Conservation (phyloP, 2,888 invertebrate genomes). For the Clivina fossor region DNA sequence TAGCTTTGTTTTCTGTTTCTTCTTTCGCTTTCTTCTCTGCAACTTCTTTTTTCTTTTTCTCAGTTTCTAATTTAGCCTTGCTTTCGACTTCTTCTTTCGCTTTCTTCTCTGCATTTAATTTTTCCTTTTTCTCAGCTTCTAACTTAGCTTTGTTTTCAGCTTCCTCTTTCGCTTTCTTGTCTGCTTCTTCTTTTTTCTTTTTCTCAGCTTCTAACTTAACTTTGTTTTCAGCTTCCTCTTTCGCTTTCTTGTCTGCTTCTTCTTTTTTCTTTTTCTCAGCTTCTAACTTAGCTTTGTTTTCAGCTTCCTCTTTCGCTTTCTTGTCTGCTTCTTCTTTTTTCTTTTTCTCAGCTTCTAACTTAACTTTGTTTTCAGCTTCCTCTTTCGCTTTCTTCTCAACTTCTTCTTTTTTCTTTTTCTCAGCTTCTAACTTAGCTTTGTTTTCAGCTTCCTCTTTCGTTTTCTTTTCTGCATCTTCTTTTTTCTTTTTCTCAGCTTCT, state of each 20-base stretch:
- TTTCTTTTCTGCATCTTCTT: constrained; percentile 32
- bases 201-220: constrained; percentile 12
- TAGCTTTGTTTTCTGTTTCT: too few species aligned
- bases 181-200: constrained; percentile 26
- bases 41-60: too few species aligned
- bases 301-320: constrained; percentile 13
- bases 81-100: too few species aligned
- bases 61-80: too few species aligned
- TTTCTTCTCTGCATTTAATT: too few species aligned
- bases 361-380: constrained; percentile 25
- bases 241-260: constrained; percentile 21
- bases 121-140: too few species aligned
- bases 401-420: too few species aligned
- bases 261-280: constrained; percentile 16
- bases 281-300: constrained; percentile 27
- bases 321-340: constrained; percentile 19
- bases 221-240: constrained; percentile 9
- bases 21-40: too few species aligned
- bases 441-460: constrained; percentile 23
- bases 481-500: constrained; percentile 20
- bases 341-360: constrained; percentile 29
- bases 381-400: constrained; percentile 13
- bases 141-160: constrained; percentile 33
- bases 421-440: constrained; percentile 28
- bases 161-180: constrained; percentile 25